A percentile compares a stretch with the other conserved stretches of the same genome.
phyloP scores from a whole-genome alignment of 2,888 invertebrate genomes.

The Nomada hirtipes region DNA sequence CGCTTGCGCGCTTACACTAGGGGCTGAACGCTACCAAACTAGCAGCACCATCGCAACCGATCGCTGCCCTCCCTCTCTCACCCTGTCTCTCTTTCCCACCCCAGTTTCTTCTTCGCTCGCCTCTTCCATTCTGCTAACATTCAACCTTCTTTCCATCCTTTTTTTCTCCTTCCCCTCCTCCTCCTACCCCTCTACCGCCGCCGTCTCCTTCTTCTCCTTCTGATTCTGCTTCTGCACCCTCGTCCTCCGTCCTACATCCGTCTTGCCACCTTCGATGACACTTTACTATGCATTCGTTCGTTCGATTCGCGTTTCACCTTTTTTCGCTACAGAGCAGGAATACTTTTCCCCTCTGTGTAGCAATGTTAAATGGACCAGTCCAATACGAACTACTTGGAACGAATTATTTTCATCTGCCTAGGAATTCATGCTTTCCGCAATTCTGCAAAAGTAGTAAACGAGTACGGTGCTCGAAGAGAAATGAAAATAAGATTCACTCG shows the following conservation, averaged over 20 bases:
- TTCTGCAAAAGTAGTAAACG: too few relatives aligned
- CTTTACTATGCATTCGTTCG: too few relatives aligned
- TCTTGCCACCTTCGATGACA: too few relatives aligned
- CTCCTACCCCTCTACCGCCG: background rate
- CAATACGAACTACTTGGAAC: too few relatives aligned
- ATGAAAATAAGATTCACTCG: too few relatives aligned
- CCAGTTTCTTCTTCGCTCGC: background rate
- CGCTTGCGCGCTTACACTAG: conserved; percentile 68
- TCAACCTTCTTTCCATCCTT: background rate
- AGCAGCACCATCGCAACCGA: conserved; percentile 54
- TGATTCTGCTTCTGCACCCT: background rate
- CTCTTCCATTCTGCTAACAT: background rate
- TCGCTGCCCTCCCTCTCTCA: conserved; percentile 8
- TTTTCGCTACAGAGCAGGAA: too few relatives aligned
- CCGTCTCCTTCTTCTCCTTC: background rate
- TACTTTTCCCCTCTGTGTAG: background rate
- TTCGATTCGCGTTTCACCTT: background rate
- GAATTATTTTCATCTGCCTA: too few relatives aligned
- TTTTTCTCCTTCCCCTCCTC: too few relatives aligned
- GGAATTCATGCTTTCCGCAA: too few relatives aligned
- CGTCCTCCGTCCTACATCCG: background rate
- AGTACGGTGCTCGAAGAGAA: too few relatives aligned
- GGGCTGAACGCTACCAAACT: conserved; percentile 23
- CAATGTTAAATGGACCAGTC: too few relatives aligned
- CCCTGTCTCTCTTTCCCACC: background rate